phyloP scores from a whole-genome alignment of 1,140 invertebrate species.

The Papilio machaon region DNA sequence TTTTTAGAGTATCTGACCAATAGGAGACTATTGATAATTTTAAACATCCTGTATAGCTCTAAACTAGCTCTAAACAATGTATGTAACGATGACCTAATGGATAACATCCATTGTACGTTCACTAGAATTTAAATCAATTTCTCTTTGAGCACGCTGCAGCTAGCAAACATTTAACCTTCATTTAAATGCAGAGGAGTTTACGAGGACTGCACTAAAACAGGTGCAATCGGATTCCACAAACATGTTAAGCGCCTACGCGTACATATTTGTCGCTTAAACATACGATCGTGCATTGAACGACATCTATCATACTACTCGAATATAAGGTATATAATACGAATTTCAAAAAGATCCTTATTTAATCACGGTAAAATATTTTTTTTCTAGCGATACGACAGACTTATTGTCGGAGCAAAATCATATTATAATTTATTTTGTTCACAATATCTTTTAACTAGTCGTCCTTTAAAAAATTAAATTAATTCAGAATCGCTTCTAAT shows the following conservation, averaged over 20 bases:
- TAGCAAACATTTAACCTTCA: conserved; percentile 26
- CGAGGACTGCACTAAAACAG: conserved; percentile 9
- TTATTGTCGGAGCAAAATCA: too few species aligned
- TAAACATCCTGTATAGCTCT: too few species aligned
- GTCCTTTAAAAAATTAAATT: too few species aligned
- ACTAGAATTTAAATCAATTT: conserved; percentile 20
- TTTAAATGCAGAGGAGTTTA: conserved; percentile 23
- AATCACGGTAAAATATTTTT: too few species aligned
- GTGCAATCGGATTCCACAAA: conserved; percentile 10
- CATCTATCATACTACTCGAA: not conserved
- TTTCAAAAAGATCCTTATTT: not conserved
- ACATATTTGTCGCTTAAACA: conserved; percentile 17
- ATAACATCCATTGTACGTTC: not conserved
- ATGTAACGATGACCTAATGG: not conserved
- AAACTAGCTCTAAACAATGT: not conserved
- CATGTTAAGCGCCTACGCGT: not conserved
- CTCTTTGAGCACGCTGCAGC: not conserved
- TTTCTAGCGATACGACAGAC: too few species aligned
- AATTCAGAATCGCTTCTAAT: too few species aligned
- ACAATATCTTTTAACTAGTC: too few species aligned
- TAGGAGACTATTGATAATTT: too few species aligned
- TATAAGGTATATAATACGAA: too few species aligned
- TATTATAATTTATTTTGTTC: too few species aligned
- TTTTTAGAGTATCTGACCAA: too few species aligned
- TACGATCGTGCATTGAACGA: not conserved